These are phyloP conservation scores for Leptinotarsa texana DNA, from an alignment of 1,140 invertebrate genomes.

Conservation along the genomic window DNA sequence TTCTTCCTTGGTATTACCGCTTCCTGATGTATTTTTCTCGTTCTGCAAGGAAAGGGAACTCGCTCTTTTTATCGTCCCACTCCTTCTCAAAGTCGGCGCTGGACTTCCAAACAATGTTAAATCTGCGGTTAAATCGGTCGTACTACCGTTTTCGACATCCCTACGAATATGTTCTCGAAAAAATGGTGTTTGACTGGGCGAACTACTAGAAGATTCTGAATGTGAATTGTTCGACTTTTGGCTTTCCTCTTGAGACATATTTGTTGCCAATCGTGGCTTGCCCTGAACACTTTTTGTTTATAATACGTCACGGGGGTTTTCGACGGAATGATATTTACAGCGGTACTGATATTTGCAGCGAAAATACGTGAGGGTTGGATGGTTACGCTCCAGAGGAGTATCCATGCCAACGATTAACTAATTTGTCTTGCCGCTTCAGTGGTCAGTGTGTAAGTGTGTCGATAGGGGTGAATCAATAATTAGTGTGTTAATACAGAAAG, in stretches of 20 bases:
- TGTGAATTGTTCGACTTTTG: conserved; percentile 39
- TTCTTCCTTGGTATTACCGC: not conserved
- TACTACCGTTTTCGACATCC: not conserved
- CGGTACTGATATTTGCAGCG: not conserved
- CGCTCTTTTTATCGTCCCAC: conserved; percentile 44
- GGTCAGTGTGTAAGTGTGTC: conserved; percentile 4
- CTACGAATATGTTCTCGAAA: conserved; percentile 39
- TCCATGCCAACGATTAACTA: conserved; percentile 27
- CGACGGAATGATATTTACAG: not conserved
- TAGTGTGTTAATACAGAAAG: not conserved
- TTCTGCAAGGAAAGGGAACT: conserved; percentile 35
- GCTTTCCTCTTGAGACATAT: conserved; percentile 42
- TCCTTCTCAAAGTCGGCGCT: conserved; percentile 41
- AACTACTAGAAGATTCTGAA: conserved; percentile 49
- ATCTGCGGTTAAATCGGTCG: conserved; percentile 35
- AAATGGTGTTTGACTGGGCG: conserved; percentile 43
- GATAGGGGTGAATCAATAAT: not conserved
- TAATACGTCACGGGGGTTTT: not conserved
- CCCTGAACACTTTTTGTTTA: not conserved
- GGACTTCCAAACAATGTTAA: conserved; percentile 38
- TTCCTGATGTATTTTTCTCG: not conserved
- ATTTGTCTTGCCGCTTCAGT: conserved; percentile 17
- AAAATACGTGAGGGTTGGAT: not conserved
- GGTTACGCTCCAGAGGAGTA: conserved; percentile 13
- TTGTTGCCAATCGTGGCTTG: not conserved